These are phyloP conservation scores for Cyanoderma ruficeps DNA, from an alignment of 2,113 vertebrate genomes.

Conservation along the genomic window DNA sequence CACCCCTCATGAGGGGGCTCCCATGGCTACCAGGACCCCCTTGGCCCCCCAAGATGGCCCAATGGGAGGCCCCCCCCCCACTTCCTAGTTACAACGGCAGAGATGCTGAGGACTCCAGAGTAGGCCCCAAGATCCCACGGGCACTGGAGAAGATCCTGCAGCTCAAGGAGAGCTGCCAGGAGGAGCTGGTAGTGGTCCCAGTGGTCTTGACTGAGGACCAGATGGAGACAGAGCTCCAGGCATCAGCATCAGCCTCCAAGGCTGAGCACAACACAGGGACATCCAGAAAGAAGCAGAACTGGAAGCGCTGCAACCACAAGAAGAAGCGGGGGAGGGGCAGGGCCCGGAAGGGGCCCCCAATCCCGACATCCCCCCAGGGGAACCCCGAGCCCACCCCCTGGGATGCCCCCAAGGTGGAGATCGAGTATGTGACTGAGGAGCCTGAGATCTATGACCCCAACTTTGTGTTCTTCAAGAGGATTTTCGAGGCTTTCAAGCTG, in stretches of 20 bases:
- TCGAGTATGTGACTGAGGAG: neutral
- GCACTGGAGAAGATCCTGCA: neutral
- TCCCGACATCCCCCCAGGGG: neutral
- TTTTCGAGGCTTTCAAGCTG: neutral
- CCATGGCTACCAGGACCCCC: neutral
- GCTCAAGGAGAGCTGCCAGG: neutral
- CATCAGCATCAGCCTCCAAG: neutral
- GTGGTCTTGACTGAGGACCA: neutral
- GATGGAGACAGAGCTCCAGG: neutral
- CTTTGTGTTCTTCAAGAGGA: neutral
- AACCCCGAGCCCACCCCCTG: neutral
- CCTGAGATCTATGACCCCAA: neutral
- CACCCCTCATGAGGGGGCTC: neutral
- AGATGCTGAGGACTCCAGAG: neutral
- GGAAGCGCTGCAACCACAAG: neutral
- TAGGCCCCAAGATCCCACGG: neutral
- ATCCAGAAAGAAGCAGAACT: neutral
- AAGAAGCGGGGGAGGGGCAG: neutral
- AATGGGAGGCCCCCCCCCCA: neutral
- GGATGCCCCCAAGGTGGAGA: neutral
- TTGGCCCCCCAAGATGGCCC: neutral
- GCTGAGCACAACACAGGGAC: neutral
- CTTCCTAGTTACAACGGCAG: neutral
- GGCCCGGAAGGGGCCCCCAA: neutral
- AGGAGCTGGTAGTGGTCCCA: neutral